Evolutionary conservation across 1,140 invertebrate genomes (phyloP).

Genomic region (Riptortus pedestris): DNA sequence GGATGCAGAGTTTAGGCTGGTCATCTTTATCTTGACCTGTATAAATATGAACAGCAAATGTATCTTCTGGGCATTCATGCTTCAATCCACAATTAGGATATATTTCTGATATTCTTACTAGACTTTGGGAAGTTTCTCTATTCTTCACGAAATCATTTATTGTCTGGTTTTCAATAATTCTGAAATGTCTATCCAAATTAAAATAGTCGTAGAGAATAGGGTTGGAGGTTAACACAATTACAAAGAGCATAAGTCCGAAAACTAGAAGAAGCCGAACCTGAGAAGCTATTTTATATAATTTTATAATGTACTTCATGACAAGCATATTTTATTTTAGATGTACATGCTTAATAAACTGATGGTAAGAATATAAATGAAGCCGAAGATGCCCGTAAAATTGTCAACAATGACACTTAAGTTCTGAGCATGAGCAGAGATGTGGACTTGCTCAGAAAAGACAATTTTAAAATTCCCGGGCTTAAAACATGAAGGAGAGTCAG

Average conservation of each 20-base stretch:
- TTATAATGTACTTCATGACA: not conserved
- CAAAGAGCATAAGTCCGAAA: slow-evolving; percentile 10
- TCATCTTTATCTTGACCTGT: slow-evolving; percentile 40
- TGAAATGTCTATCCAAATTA: not conserved
- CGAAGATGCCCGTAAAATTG: too few species aligned
- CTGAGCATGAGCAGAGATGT: too few species aligned
- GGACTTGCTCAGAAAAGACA: too few species aligned
- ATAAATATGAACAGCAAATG: slow-evolving; percentile 41
- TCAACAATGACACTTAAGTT: too few species aligned
- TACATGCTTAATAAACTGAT: too few species aligned
- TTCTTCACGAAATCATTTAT: not conserved
- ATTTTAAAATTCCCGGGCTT: too few species aligned
- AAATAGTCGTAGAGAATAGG: slow-evolving; percentile 14
- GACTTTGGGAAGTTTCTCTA: slow-evolving; percentile 3
- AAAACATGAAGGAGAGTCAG: too few species aligned
- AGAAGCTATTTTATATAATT: slow-evolving; percentile 5
- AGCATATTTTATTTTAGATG: not conserved
- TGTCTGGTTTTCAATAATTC: not conserved
- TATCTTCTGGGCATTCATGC: slow-evolving; percentile 35
- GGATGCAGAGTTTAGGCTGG: slow-evolving; percentile 41
- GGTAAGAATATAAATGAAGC: too few species aligned
- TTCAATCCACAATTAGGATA: slow-evolving; percentile 41
- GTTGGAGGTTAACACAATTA: slow-evolving; percentile 14
- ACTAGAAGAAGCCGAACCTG: not conserved
- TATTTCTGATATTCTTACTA: slow-evolving; percentile 33